Evolutionary conservation across 2,113 vertebrate genomes (phyloP).

Genomic region (Leuciscus idus): DNA sequence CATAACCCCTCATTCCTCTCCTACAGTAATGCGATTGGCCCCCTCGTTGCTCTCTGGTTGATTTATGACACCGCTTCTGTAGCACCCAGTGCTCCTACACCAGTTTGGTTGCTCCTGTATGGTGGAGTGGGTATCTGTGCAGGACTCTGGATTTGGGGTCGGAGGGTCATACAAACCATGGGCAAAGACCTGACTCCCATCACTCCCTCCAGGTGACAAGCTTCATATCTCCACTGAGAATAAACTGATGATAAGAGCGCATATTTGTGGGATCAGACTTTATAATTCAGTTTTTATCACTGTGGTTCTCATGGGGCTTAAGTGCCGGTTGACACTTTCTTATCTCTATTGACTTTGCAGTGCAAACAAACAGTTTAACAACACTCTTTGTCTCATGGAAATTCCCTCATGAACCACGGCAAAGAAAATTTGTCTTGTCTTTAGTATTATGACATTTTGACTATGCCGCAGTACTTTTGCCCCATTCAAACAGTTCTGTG

Average conservation of each 20-base stretch:
- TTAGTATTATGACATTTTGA: conserved; percentile 22
- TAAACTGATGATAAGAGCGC: not conserved
- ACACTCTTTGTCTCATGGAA: not conserved
- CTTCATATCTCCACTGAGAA: not conserved
- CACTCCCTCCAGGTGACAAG: conserved; percentile 90
- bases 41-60: conserved; percentile 89
- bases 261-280: conserved; percentile 22
- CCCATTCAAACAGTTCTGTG: not conserved
- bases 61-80: conserved; percentile 83
- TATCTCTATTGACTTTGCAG: conserved; percentile 30
- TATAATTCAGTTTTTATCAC: conserved; percentile 1
- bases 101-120: conserved; percentile 92
- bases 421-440: conserved; percentile 25
- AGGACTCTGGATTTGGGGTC: conserved; percentile 96
- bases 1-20: not conserved
- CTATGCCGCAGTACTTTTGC: not conserved
- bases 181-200: conserved; percentile 96
- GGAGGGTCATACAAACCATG: conserved; percentile 96
- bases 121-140: conserved; percentile 90
- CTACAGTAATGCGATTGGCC: conserved; percentile 93
- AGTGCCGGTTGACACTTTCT: conserved; percentile 13
- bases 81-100: conserved; percentile 78
- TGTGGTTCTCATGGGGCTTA: conserved; percentile 25
- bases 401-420: not conserved
- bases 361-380: conserved; percentile 36